phyloP scores from a whole-genome alignment of 2,113 vertebrate species.

The Pseudorhombus dupliciocellatus region DNA sequence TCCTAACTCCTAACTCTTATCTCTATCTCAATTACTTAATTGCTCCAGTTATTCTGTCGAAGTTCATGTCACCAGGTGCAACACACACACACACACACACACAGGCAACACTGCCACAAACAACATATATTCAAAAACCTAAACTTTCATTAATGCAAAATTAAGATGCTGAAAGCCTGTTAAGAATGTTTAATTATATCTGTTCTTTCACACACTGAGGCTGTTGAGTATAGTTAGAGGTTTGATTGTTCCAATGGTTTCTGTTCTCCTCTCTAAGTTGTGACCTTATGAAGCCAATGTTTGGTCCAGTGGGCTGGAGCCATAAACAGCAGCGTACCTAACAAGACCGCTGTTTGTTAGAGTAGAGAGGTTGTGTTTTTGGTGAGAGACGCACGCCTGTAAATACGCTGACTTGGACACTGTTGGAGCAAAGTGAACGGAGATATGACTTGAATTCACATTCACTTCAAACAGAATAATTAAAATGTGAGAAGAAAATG shows the following conservation, averaged over 20 bases:
- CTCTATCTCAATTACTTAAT: slow-evolving; percentile 52
- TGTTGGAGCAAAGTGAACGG: no score
- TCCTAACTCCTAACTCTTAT: slow-evolving; percentile 26
- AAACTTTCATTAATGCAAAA: slow-evolving; percentile 4
- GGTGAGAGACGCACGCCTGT: no score
- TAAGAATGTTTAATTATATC: slow-evolving; percentile 45
- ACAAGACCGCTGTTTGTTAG: no score
- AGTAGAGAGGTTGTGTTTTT: no score
- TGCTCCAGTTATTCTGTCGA: slow-evolving; percentile 55
- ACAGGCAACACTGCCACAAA: not conserved
- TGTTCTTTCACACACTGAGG: slow-evolving; percentile 32
- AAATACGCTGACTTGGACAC: no score
- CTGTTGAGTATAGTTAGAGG: slow-evolving; percentile 15
- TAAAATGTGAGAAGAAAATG: no score
- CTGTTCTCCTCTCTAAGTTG: not conserved
- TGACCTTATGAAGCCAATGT: slow-evolving; percentile 2
- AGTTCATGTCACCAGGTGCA: slow-evolving; percentile 17
- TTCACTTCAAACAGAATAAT: no score
- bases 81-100: slow-evolving; percentile 9
- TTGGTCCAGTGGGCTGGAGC: not conserved
- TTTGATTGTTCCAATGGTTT: not conserved
- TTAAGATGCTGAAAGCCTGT: not conserved
- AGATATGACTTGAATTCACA: no score
- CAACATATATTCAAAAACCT: not conserved
- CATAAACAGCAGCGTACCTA: slow-evolving; percentile 11